Evolutionary conservation across 2,888 invertebrate genomes (phyloP), one percentile per base, ranked within the genome.

Genomic region (Parascotia fuliginaria): DNA sequence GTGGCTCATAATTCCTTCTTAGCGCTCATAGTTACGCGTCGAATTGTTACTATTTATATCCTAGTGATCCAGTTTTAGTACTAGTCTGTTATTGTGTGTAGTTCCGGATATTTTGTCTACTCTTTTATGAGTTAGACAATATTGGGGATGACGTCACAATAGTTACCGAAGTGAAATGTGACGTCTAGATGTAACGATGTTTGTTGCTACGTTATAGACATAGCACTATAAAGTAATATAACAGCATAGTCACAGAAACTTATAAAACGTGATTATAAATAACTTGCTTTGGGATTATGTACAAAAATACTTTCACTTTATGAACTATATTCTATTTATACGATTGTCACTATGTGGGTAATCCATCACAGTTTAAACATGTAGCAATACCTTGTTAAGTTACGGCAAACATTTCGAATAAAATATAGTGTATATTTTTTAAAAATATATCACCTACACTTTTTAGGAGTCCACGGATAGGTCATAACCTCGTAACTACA

Each of bases 311-410:
- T 13, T 12, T 15, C 12, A 13, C 31, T 50, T 33, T 42, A 41
- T 46, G 42, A 41, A n/a, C n/a, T n/a, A n/a, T n/a, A n/a, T n/a
- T n/a, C n/a, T n/a, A n/a, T n/a, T n/a, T n/a, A n/a, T n/a, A n/a
- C n/a, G 29, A 28, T 14, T 32, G 39, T 42, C 31, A 32, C 34
- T 41, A 46, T 57, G 48, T 54, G 51, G 44, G 60, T 57, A 58
- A 65, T 58, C 54, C 54, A 65, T 64, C 41, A 44, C 55, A 48
- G 45, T 47, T 44, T 42, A 43, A 54, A 61, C 37, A 51, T 48
- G 54, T 47, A 47, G 43, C 38, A 41, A 19, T 36, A 15, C 40
- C 45, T 61, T 61, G 55, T 55, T 55, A 34, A 58, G 42, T 52
- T 61, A 45, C 22, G 37, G 33, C 22, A 50, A 44, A 51, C 44